phyloP scores from a whole-genome alignment of 2,797 vertebrate species.

The Chelonia mydas region DNA sequence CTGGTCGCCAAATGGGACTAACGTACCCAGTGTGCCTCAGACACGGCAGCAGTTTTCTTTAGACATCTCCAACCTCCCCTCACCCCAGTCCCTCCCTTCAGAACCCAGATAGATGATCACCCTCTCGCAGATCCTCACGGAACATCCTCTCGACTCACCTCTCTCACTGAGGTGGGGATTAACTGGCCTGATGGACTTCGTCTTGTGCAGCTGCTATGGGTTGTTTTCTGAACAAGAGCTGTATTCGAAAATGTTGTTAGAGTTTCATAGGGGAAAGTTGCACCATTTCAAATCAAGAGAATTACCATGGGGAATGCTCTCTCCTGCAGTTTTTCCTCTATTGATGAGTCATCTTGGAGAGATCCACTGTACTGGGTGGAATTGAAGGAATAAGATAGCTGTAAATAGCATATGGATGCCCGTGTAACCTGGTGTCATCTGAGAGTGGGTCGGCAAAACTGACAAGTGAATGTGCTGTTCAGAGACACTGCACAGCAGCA shows the following conservation, averaged over 20 bases:
- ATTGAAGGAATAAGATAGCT: not conserved
- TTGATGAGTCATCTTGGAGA: not conserved
- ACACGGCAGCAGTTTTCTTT: not conserved
- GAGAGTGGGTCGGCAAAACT: not conserved
- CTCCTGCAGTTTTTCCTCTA: not conserved
- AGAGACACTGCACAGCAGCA: rapidly evolving
- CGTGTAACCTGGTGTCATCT: rapidly evolving
- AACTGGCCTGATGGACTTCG: rapidly evolving
- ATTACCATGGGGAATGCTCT: not conserved
- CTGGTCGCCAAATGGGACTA: too few relatives aligned
- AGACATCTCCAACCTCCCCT: not conserved
- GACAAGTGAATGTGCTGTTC: not conserved
- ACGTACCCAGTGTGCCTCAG: rapidly evolving
- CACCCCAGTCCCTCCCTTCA: not conserved
- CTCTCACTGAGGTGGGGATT: not conserved
- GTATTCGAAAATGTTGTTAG: not conserved
- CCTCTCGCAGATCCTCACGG: not conserved
- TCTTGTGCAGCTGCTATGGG: not conserved
- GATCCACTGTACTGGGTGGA: not conserved
- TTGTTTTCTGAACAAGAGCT: not conserved
- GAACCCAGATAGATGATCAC: rapidly evolving
- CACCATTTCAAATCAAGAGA: not conserved
- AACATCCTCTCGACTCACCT: not conserved
- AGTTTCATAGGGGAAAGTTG: not conserved
- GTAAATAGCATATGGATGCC: not conserved